phyloP scores from a whole-genome alignment of 2,888 invertebrate genomes.

The Drosophila histrio region DNA sequence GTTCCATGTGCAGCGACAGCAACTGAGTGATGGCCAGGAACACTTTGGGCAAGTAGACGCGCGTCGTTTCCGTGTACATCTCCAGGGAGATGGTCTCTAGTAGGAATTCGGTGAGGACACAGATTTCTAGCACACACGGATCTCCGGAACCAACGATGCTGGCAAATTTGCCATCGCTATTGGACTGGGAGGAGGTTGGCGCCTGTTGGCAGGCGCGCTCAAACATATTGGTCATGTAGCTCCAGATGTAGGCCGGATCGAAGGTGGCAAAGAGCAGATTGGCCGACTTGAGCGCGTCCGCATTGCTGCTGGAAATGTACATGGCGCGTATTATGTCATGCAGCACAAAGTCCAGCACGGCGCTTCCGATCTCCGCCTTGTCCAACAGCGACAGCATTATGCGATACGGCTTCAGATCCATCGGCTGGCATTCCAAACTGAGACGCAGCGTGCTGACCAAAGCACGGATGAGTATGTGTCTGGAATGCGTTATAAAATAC shows the following conservation, averaged over 20 bases:
- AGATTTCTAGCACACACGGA: conserved; percentile 89
- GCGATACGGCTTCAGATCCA: conserved; percentile 89
- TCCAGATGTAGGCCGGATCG: conserved; percentile 94
- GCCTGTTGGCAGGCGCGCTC: conserved; percentile 86
- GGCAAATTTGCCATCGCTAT: conserved; percentile 74
- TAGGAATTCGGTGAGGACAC: conserved; percentile 89
- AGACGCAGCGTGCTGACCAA: conserved; percentile 86
- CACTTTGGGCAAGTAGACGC: conserved; percentile 91
- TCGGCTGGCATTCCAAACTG: conserved; percentile 86
- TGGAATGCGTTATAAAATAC: conserved; percentile 89
- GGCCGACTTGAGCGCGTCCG: conserved; percentile 92
- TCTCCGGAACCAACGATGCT: conserved; percentile 87
- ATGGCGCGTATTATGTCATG: conserved; percentile 90
- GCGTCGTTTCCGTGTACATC: conserved; percentile 90
- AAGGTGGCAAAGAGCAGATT: conserved; percentile 93
- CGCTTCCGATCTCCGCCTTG: conserved; percentile 93
- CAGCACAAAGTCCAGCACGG: conserved; percentile 90
- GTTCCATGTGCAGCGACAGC: conserved; percentile 86
- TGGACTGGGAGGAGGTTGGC: conserved; percentile 49
- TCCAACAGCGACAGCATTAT: conserved; percentile 93
- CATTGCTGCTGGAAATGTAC: conserved; percentile 85
- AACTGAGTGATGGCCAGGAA: conserved; percentile 88
- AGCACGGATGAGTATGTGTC: conserved; percentile 88
- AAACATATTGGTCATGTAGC: conserved; percentile 89
- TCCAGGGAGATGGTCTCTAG: conserved; percentile 91